A percentile compares a stretch with the other conserved stretches of the same genome.
Conservation (phyloP, 2,113 vertebrate species). For the Isichthys henryi region DNA sequence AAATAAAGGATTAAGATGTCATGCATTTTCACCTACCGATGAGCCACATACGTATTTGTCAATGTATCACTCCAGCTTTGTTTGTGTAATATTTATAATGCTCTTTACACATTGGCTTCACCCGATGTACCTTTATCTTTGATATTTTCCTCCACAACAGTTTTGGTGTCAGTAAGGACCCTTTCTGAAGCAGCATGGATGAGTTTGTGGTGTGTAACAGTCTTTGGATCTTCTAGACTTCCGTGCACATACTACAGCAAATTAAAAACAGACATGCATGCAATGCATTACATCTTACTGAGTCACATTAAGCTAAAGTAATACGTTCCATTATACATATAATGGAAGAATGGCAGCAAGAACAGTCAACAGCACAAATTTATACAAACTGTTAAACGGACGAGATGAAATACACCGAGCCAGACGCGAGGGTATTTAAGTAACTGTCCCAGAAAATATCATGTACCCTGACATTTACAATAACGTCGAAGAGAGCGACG, state of each 20-base stretch:
- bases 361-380: neutral
- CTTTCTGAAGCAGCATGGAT: slow-evolving; percentile 85
- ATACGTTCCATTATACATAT: neutral
- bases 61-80: neutral
- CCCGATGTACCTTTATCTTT: slow-evolving; percentile 76
- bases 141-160: slow-evolving; percentile 81
- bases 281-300: neutral
- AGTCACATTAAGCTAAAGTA: neutral
- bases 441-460: neutral
- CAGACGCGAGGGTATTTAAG: neutral
- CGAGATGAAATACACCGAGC: neutral
- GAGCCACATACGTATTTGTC: neutral
- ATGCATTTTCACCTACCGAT: neutral
- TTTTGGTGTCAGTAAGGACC: slow-evolving; percentile 81
- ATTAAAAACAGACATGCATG: neutral
- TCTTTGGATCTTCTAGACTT: slow-evolving; percentile 90
- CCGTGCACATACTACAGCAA: slow-evolving; percentile 72
- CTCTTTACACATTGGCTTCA: neutral
- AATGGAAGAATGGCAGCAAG: neutral
- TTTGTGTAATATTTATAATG: neutral
- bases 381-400: neutral
- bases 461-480: neutral
- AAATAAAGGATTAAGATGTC: neutral
- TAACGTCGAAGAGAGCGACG: neutral
- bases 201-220: slow-evolving; percentile 83